Percentiles rank a stretch among this genome's conserved stretches.
Evolutionary conservation across 2,113 vertebrate species (phyloP).

Genomic region (Chaetura pelagica): DNA sequence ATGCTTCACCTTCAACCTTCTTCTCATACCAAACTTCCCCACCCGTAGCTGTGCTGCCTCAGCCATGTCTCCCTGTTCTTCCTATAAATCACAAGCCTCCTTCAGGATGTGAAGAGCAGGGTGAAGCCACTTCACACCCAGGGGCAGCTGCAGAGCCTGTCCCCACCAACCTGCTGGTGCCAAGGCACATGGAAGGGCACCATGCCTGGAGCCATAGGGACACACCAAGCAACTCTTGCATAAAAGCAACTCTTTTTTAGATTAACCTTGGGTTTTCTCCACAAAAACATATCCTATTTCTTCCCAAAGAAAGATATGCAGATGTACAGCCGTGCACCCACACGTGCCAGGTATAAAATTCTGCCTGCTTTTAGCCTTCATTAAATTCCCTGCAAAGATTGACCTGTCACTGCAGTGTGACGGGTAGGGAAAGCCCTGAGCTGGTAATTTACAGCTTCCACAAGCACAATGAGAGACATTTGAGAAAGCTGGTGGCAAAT

Average conservation of each 20-base stretch:
- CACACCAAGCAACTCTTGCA: neutral
- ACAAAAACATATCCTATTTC: neutral
- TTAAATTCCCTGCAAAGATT: neutral
- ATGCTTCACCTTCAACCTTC: slow-evolving; percentile 30
- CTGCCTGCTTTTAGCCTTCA: neutral
- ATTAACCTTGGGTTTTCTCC: neutral
- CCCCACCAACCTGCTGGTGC: neutral
- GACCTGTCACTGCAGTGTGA: neutral
- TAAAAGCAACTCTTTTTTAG: neutral
- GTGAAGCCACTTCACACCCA: neutral
- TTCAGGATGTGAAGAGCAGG: neutral
- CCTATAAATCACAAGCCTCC: neutral
- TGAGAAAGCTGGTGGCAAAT: neutral
- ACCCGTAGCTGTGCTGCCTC: neutral
- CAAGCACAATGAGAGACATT: neutral
- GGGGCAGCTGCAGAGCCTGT: neutral
- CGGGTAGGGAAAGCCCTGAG: neutral
- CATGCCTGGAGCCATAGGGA: neutral
- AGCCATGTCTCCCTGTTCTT: neutral
- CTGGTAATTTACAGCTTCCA: neutral
- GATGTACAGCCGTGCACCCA: neutral
- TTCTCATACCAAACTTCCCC: slow-evolving; percentile 50
- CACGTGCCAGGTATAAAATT: neutral
- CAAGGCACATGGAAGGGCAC: accelerated
- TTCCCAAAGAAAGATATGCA: neutral